phyloP scores from a whole-genome alignment of 2,113 vertebrate genomes.

The Notarius quadriscutis region DNA sequence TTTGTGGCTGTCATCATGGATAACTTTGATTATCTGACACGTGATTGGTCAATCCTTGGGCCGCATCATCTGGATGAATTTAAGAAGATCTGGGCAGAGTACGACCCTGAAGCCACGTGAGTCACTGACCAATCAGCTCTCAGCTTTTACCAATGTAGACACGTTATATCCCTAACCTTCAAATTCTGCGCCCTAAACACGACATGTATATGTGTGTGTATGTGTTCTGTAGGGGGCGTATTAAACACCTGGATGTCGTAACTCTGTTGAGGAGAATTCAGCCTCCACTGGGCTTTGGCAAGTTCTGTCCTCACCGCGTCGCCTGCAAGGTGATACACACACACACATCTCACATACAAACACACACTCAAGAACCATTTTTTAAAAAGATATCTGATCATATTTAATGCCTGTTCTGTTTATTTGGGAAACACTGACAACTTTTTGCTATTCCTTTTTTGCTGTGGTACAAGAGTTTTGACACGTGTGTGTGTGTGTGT shows the following conservation, averaged over 20 bases:
- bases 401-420: background rate
- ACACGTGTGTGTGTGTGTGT: background rate
- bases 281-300: conserved; percentile 90
- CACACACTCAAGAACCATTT: background rate
- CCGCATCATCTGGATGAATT: conserved; percentile 93
- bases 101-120: conserved; percentile 92
- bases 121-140: conserved; percentile 45
- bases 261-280: conserved; percentile 90
- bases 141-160: background rate
- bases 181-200: background rate
- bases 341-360: background rate
- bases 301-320: conserved; percentile 91
- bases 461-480: background rate
- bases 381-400: background rate
- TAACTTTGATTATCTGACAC: conserved; percentile 92
- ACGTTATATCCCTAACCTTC: no score
- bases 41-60: conserved; percentile 93
- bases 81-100: conserved; percentile 94
- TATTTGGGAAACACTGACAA: no score
- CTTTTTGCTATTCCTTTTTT: background rate
- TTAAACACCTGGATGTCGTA: conserved; percentile 93
- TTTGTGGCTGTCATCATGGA: conserved; percentile 97
- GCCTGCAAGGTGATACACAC: conserved; percentile 82
- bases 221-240: conserved; percentile 78
- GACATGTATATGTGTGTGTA: background rate